phyloP scores from a whole-genome alignment of 1,140 invertebrate species.

The Goniozus legneri region DNA sequence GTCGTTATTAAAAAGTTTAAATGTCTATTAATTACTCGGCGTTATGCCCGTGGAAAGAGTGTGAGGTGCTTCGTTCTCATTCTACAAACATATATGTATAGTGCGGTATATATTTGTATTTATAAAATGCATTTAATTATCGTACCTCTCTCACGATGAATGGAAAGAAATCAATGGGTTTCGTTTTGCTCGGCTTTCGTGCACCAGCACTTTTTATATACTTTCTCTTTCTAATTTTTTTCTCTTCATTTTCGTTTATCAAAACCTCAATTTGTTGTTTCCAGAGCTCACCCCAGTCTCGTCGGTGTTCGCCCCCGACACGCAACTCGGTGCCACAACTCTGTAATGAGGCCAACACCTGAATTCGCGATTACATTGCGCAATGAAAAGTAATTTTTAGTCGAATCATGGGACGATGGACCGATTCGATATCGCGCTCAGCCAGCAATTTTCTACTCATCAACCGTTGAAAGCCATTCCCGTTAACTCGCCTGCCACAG shows the following conservation, averaged over 20 bases:
- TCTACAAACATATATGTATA: too few species aligned
- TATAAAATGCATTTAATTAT: conserved; percentile 53
- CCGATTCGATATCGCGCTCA: conserved; percentile 27
- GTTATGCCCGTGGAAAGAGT: conserved; percentile 35
- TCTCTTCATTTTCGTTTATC: conserved; percentile 21
- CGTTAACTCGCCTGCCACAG: background rate
- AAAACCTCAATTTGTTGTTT: conserved; percentile 44
- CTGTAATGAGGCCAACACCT: conserved; percentile 32
- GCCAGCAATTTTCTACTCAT: conserved; percentile 29
- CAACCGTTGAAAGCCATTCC: conserved; percentile 22
- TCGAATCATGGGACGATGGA: conserved; percentile 33
- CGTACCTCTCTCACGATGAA: conserved; percentile 35
- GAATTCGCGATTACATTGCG: conserved; percentile 33
- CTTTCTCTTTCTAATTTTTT: background rate
- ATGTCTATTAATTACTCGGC: conserved; percentile 49
- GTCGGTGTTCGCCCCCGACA: background rate
- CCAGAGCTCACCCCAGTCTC: conserved; percentile 16
- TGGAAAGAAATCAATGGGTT: conserved; percentile 48
- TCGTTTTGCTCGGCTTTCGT: conserved; percentile 31
- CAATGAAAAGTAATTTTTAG: conserved; percentile 36
- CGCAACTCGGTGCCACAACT: too few species aligned
- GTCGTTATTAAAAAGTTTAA: conserved; percentile 51
- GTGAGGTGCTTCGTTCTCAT: too few species aligned
- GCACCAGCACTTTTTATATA: conserved; percentile 26
- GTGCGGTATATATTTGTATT: too few species aligned